Percentiles rank a stretch among this genome's conserved stretches.
Conservation (phyloP, 1,140 invertebrate species). For the Ruditapes philippinarum region DNA sequence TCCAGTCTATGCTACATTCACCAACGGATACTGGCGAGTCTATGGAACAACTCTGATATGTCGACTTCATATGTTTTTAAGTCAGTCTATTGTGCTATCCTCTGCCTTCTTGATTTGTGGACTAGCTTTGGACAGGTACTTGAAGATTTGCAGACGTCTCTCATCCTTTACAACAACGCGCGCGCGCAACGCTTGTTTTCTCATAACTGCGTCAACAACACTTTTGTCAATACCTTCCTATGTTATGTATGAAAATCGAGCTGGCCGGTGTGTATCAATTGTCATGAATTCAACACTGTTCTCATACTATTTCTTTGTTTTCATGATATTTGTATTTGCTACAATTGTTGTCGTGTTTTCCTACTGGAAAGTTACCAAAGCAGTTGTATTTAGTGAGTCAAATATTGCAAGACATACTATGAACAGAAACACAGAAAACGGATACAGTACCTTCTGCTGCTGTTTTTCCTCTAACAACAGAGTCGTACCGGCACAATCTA, state of each 20-base stretch:
- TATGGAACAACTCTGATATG: slow-evolving; percentile 18
- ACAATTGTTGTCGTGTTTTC: not conserved
- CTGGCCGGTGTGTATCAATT: not conserved
- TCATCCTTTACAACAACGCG: not conserved
- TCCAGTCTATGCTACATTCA: slow-evolving; percentile 47
- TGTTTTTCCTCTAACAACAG: not conserved
- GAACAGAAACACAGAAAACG: not conserved
- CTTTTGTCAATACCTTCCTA: not conserved
- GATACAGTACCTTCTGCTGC: not conserved
- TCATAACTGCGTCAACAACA: not conserved
- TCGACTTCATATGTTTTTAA: too few species aligned
- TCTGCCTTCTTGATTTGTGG: slow-evolving; percentile 37
- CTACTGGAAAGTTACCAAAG: slow-evolving; percentile 12
- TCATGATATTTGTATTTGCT: not conserved
- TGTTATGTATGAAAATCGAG: not conserved
- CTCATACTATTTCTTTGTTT: slow-evolving; percentile 15
- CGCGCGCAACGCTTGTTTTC: not conserved
- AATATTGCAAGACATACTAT: slow-evolving; percentile 11
- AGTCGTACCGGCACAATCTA: too few species aligned
- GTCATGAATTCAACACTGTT: not conserved
- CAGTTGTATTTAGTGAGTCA: not conserved
- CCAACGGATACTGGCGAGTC: not conserved
- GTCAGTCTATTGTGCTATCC: slow-evolving; percentile 31
- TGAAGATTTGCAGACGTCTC: slow-evolving; percentile 9
- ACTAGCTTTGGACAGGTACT: slow-evolving; percentile 36